Base-by-base conservation (phyloP, 1,140 invertebrate genomes). In the Microplitis demolitor region DNA sequence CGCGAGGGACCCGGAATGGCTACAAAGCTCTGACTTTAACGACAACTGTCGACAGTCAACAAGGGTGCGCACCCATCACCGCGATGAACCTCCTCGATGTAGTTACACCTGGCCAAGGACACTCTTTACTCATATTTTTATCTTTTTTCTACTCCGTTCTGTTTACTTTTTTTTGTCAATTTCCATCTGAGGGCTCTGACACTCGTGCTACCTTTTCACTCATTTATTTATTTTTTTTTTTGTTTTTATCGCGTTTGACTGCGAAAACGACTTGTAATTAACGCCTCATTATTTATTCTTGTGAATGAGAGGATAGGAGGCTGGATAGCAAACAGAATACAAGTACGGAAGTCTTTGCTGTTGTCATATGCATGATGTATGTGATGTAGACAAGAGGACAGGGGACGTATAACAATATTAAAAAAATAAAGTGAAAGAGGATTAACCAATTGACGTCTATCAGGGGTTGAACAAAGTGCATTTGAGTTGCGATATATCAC, bases 391-490 rank as follows among this genome's bases (percentile, higher is more conserved):
- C 6, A 11, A 9, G 50, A 11, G 24, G 11, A 14, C 11, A 13
- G 8, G 31, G 11, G 60, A 61, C 58, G 58, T 16, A 13, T 11
- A 54, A n/a, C 5, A 45, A 9, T 45, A 11, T 45, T 0, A 45
- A 11, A 39, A 45, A 51, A 13, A 66, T 14, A 63, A 5, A 66
- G 63, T 62, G 39, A 67, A 66, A 67, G 58, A 67, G 56, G 71
- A 72, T 72, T 72, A 67, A 67, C n/a, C 71, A 72, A 72, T 72
- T 72, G 71, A 33, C 56, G 64, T 66, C 35, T 5, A 72, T 67
- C 54, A 39, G 71, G 39, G 33, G 24, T 72, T 67, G 35, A 66
- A 60, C 70, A 4, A 60, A 66, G 53, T 72, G 64, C 64, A 72
- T 67, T 72, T 67, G 63, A 72, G 64, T 72, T 35, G 50, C 24